phyloP scores from a whole-genome alignment of 2,888 invertebrate species.

The Lampropteryx suffumata region DNA sequence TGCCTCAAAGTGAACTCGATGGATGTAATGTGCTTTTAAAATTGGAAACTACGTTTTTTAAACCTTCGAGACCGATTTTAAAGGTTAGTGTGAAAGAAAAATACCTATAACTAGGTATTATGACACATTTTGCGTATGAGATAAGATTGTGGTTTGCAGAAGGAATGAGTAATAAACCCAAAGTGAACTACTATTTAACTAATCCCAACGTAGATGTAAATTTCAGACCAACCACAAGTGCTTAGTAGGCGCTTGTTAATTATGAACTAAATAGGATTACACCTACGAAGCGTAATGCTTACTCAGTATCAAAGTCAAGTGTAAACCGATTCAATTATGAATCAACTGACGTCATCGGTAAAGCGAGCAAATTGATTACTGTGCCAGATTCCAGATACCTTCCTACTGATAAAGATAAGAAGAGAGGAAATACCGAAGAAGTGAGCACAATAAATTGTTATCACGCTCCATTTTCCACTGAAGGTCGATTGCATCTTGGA shows the following conservation, averaged over 20 bases:
- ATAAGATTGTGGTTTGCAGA: conserved; percentile 29
- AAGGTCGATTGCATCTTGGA: conserved; percentile 59
- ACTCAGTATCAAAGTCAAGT: conserved; percentile 37
- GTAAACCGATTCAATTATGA: conserved; percentile 37
- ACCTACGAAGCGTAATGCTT: conserved; percentile 12
- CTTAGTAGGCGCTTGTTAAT: conserved; percentile 29
- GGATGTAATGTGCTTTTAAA: conserved; percentile 72
- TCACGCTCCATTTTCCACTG: conserved; percentile 47
- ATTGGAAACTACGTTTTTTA: conserved; percentile 61
- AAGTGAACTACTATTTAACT: conserved; percentile 39
- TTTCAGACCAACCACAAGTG: conserved; percentile 30
- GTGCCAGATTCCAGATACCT: conserved; percentile 14
- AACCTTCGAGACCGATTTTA: conserved; percentile 50
- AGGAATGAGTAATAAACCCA: conserved; percentile 46
- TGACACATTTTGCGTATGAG: conserved; percentile 23
- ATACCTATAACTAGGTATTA: too few species aligned
- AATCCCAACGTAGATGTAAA: conserved; percentile 37
- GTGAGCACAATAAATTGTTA: conserved; percentile 39
- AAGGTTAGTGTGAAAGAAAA: conserved; percentile 51
- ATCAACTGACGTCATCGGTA: conserved; percentile 37
- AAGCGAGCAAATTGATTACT: conserved; percentile 34
- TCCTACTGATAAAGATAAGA: conserved; percentile 22
- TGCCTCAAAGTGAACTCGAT: conserved; percentile 71
- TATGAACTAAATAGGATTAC: conserved; percentile 34
- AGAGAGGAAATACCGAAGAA: conserved; percentile 25